Base-by-base conservation (phyloP, 2,113 vertebrate genomes). In the Gymnogyps californianus region DNA sequence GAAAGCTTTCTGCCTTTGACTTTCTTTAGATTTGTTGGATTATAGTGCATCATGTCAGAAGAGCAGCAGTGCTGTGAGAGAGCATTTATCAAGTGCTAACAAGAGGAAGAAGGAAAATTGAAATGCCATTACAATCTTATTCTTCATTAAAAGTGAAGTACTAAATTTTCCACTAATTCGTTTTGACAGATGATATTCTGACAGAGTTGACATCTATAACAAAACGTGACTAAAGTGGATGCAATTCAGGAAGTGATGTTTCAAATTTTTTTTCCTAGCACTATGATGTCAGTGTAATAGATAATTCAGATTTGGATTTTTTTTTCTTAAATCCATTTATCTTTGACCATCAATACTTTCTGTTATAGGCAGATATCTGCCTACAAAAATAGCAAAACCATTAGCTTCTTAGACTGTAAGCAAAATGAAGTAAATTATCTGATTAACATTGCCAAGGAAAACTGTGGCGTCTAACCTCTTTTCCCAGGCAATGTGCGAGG, bases 1-100 rank as follows among this genome's bases (percentile, higher is more conserved):
- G 55, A 71, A 71, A 59, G 16, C 1, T 89, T 94, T 87, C 79
- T 91, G 42, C 46, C 34, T 84, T 79, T 64, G 24, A 18, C 24
- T 59, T 96, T 64, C 36, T 76, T 75, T 44, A 74, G 29, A 38
- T 91, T 92, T 89, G 62, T 77, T 74, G 46, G 51, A 58, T 62
- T 42, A 58, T 55, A 90, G 51, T 89, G 40, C 62, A 81, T 61
- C 67, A 32, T 42, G 54, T 92, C 58, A 91, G 58, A 64, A 70
- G 84, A 93, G 40, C 65, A 93, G 61, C 40, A 86, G 42, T 59
- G 44, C 69, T 90, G 44, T 32, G n/a, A 94, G 49, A 80, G 47
- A 83, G 46, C 46, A 88, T 98, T 94, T 92, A 93, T 96, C 90
- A 97, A 90, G 46, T 46, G n/a, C 49, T 95, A 94, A 95, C 61